phyloP scores from a whole-genome alignment of 1,140 invertebrate genomes.

The Bombus confusus region DNA sequence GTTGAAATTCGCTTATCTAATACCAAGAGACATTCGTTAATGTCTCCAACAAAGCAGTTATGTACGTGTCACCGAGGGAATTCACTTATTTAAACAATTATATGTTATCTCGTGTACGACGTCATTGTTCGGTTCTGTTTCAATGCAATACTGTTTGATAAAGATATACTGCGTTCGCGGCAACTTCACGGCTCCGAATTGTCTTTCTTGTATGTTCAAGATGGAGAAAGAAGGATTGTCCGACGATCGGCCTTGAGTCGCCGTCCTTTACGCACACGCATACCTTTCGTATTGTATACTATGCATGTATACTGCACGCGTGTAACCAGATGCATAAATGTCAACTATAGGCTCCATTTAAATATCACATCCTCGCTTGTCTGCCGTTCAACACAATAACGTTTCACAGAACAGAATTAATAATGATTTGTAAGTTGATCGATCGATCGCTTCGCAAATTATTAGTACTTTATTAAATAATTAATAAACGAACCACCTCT shows the following conservation, averaged over 20 bases:
- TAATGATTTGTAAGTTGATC: not conserved
- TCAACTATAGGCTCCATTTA: slow-evolving; percentile 18
- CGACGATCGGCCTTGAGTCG: slow-evolving; percentile 69
- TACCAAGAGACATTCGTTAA: not conserved
- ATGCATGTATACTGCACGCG: slow-evolving; percentile 34
- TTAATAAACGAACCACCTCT: not conserved
- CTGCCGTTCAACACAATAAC: too few species aligned
- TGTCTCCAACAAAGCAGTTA: not conserved
- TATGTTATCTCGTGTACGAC: not conserved
- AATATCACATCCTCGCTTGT: not conserved
- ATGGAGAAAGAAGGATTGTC: slow-evolving; percentile 64
- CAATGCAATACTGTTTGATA: slow-evolving; percentile 9
- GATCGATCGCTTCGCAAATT: not conserved
- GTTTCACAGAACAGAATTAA: not conserved
- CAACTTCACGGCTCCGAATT: slow-evolving; percentile 31
- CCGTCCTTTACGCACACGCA: slow-evolving; percentile 68
- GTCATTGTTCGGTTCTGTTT: slow-evolving; percentile 7
- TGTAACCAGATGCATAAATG: slow-evolving; percentile 42
- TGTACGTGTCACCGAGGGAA: not conserved
- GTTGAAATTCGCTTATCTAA: not conserved
- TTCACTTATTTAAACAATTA: slow-evolving; percentile 17
- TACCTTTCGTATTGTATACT: slow-evolving; percentile 32
- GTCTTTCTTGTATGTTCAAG: slow-evolving; percentile 36
- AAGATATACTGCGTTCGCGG: slow-evolving; percentile 24
- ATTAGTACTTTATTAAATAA: not conserved